phyloP scores from a whole-genome alignment of 2,797 vertebrate species.

The Kryptopterus vitreolus region DNA sequence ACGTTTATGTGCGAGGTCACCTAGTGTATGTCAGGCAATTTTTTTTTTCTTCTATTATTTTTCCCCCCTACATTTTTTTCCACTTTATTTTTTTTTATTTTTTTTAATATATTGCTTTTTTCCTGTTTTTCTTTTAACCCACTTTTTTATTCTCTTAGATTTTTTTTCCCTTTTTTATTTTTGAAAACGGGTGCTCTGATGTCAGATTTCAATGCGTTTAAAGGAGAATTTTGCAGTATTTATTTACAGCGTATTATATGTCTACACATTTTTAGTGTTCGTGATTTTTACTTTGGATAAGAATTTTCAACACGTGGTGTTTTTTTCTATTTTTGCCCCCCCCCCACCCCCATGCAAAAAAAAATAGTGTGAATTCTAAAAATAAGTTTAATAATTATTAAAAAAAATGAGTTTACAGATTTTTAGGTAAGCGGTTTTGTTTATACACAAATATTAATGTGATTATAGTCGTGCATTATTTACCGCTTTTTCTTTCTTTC shows the following conservation, averaged over 20 bases:
- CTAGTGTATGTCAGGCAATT: background rate
- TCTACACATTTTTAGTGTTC: background rate
- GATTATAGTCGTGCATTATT: no score
- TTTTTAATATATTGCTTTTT: background rate
- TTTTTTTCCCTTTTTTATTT: background rate
- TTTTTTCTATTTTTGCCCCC: no score
- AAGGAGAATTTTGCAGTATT: background rate
- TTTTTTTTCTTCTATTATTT: background rate
- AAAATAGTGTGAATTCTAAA: background rate
- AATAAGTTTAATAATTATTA: background rate
- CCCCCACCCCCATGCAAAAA: no score
- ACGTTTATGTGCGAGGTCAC: background rate
- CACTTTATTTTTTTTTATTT: no score
- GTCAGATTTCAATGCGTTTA: background rate
- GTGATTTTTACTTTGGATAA: background rate
- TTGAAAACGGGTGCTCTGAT: slow-evolving; percentile 13
- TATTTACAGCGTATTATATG: background rate
- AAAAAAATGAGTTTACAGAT: background rate
- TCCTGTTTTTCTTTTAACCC: background rate
- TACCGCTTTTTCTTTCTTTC: no score
- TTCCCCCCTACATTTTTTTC: no score
- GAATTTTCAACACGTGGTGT: background rate
- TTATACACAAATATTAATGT: background rate
- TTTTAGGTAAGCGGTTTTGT: background rate
- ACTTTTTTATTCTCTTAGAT: no score